Conservation (phyloP, 2,888 invertebrate genomes). For the Drosophila longiperda region DNA sequence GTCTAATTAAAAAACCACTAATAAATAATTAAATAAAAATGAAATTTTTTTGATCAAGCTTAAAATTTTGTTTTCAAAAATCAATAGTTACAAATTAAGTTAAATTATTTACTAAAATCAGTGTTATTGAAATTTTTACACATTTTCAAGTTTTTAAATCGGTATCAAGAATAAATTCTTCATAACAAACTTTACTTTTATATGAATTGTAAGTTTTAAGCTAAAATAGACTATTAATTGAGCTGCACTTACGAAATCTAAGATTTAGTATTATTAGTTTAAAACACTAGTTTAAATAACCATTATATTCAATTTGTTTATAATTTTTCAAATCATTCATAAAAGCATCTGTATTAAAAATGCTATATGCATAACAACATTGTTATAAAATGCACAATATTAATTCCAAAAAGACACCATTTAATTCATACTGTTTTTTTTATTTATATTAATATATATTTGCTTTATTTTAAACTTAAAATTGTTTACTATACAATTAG, state of each 20-base stretch:
- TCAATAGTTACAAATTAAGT: too few species aligned
- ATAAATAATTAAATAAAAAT: background rate
- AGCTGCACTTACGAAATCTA: background rate
- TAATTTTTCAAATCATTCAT: background rate
- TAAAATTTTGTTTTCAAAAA: too few species aligned
- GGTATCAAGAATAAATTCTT: background rate
- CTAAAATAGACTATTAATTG: background rate
- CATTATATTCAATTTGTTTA: background rate
- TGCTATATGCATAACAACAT: too few species aligned
- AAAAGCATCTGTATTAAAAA: too few species aligned
- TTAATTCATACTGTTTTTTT: too few species aligned
- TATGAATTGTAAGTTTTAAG: too few species aligned
- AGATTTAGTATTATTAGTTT: background rate
- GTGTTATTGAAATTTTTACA: background rate
- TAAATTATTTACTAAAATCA: too few species aligned
- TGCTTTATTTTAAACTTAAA: too few species aligned
- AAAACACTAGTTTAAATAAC: background rate
- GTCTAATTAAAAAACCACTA: background rate
- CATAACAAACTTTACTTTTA: background rate
- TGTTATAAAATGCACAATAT: too few species aligned
- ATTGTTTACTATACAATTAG: too few species aligned
- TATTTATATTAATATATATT: too few species aligned
- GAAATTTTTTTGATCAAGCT: accelerated
- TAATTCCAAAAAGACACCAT: too few species aligned
- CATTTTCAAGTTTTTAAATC: background rate